A percentile compares a stretch with the other conserved stretches of the same genome.
Evolutionary conservation across 1,140 invertebrate species (phyloP).

Genomic region (Sogatella furcifera): DNA sequence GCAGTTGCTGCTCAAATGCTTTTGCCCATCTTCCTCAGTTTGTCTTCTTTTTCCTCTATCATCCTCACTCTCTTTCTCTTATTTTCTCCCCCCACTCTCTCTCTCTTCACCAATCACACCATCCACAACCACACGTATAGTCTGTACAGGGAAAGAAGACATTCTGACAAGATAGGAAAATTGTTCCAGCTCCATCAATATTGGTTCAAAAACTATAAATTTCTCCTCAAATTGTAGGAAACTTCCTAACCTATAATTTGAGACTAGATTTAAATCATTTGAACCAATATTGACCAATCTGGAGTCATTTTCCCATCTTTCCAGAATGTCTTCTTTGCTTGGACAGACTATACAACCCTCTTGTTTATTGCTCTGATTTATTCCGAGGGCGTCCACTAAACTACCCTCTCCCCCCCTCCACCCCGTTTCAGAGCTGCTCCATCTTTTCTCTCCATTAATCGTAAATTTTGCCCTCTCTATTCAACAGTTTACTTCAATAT

Average conservation of each 20-base stretch:
- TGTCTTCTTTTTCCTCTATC: not conserved
- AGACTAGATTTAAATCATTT: no score
- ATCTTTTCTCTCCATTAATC: not conserved
- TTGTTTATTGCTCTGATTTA: conserved; percentile 12
- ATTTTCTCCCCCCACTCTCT: no score
- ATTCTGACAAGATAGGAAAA: no score
- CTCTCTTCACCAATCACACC: not conserved
- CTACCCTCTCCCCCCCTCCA: not conserved
- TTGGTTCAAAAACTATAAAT: no score
- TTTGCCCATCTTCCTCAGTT: not conserved
- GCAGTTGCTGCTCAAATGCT: not conserved
- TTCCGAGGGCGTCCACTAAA: not conserved
- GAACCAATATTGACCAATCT: no score
- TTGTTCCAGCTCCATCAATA: no score
- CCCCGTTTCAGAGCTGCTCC: not conserved
- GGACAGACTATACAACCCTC: no score
- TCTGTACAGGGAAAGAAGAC: no score
- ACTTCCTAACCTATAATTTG: no score
- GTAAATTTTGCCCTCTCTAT: not conserved
- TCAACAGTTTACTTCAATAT: not conserved
- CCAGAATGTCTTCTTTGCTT: no score
- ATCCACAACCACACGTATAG: not conserved
- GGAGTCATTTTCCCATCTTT: no score
- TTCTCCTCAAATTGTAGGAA: no score
- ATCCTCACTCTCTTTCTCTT: not conserved